Conservation (phyloP, 1,140 invertebrate species). For the Trichogramma pretiosum region DNA sequence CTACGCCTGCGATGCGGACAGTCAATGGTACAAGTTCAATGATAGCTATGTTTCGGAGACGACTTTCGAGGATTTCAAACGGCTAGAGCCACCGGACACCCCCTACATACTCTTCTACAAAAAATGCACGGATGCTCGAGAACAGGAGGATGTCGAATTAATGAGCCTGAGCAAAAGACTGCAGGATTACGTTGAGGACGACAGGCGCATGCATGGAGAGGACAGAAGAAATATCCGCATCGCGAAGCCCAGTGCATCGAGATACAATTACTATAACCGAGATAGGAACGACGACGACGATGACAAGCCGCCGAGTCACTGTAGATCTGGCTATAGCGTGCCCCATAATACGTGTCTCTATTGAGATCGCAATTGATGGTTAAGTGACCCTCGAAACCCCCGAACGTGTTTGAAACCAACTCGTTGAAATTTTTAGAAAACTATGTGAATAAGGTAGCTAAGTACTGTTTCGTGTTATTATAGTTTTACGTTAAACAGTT, state of each 20-base stretch:
- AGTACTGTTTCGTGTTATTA: too few relatives aligned
- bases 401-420: too few relatives aligned
- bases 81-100: slow-evolving; percentile 61
- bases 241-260: slow-evolving; percentile 25
- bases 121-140: slow-evolving; percentile 25
- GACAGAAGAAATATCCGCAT: slow-evolving; percentile 27
- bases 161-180: slow-evolving; percentile 39
- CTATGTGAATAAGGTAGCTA: too few relatives aligned
- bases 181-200: slow-evolving; percentile 42
- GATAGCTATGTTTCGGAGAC: slow-evolving; percentile 60
- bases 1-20: slow-evolving; percentile 57
- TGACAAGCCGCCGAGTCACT: slow-evolving; percentile 35
- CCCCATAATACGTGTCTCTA: slow-evolving; percentile 17
- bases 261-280: slow-evolving; percentile 14
- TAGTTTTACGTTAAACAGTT: too few relatives aligned
- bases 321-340: slow-evolving; percentile 28
- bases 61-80: slow-evolving; percentile 53
- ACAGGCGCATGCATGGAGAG: slow-evolving; percentile 29
- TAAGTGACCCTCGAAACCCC: too few relatives aligned
- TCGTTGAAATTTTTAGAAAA: too few relatives aligned
- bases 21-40: slow-evolving; percentile 74
- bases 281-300: slow-evolving; percentile 31
- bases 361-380: too few relatives aligned
- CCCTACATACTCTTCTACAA: slow-evolving; percentile 76
- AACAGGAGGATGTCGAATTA: slow-evolving; percentile 34